Conservation (phyloP, 2,888 invertebrate genomes). For the Epistrophe eligans region DNA sequence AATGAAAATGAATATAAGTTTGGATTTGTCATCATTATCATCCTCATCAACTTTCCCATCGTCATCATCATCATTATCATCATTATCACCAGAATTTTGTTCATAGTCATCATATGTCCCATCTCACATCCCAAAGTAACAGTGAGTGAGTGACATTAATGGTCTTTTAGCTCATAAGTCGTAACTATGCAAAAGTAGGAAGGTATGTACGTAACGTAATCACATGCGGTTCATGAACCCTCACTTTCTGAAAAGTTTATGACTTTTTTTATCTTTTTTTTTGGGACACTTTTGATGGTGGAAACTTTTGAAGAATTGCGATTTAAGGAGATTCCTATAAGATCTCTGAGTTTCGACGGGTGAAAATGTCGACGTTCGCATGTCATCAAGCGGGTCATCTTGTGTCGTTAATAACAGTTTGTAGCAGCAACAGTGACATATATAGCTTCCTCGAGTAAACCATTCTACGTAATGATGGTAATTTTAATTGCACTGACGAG, state of each 20-base stretch:
- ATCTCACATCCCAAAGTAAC: constrained; percentile 13
- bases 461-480: constrained; percentile 37
- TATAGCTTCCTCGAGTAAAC: constrained; percentile 29
- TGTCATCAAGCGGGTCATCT: constrained; percentile 55
- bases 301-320: constrained; percentile 18
- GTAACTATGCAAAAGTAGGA: constrained; percentile 16
- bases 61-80: constrained; percentile 31
- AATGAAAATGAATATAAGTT: constrained; percentile 52
- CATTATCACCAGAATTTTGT: constrained; percentile 31
- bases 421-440: not conserved
- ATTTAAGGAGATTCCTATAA: not conserved
- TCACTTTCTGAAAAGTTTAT: constrained; percentile 19
- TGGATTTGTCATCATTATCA: constrained; percentile 59
- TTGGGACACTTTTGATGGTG: constrained; percentile 2
- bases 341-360: not conserved
- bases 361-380: constrained; percentile 26
- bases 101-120: constrained; percentile 34
- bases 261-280: not conserved
- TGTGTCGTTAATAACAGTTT: constrained; percentile 2
- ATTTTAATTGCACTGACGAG: constrained; percentile 65
- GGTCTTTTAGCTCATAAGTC: constrained; percentile 24
- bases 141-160: constrained; percentile 61
- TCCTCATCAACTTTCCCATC: constrained; percentile 30
- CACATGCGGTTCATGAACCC: constrained; percentile 42
- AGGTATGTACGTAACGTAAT: not conserved